Percentiles rank a stretch among this genome's conserved stretches.
phyloP scores from a whole-genome alignment of 30 jellyfish, hydroid and myxozoan species.

The Hydra vulgaris region DNA sequence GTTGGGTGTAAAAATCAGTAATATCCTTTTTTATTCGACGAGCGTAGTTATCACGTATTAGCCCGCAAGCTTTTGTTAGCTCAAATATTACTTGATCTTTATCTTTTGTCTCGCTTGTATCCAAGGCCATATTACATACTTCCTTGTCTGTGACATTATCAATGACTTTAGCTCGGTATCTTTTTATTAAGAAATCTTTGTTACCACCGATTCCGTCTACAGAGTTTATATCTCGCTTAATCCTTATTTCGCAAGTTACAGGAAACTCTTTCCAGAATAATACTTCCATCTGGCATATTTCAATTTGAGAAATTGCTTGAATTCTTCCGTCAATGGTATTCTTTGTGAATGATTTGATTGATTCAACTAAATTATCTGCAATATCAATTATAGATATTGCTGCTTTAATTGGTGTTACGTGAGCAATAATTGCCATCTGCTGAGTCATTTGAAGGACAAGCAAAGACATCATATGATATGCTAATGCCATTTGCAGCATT shows the following conservation, averaged over 20 bases:
- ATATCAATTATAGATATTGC: conserved; percentile 24
- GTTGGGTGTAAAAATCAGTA: conserved; percentile 2
- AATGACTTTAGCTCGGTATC: conserved; percentile 27
- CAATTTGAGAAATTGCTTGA: conserved; percentile 32
- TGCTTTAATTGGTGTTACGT: conserved; percentile 18
- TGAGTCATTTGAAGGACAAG: conserved; percentile 24
- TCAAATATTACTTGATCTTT: conserved; percentile 12
- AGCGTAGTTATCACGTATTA: conserved; percentile 23
- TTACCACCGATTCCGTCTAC: conserved; percentile 26
- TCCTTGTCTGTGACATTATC: conserved; percentile 24
- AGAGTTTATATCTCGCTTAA: conserved; percentile 18
- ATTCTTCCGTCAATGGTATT: conserved; percentile 27
- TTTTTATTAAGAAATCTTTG: background rate
- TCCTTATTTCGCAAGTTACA: conserved; percentile 22
- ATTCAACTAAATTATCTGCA: conserved; percentile 18
- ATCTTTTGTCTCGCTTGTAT: conserved; percentile 17
- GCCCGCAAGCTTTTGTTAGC: conserved; percentile 14
- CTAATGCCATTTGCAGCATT: conserved; percentile 22
- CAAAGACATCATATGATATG: conserved; percentile 23
- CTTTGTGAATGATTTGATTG: conserved; percentile 12
- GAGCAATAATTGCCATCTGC: conserved; percentile 6
- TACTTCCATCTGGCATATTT: conserved; percentile 26
- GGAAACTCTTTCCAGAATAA: conserved; percentile 24
- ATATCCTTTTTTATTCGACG: conserved; percentile 9
- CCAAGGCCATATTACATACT: conserved; percentile 22